phyloP scores from a whole-genome alignment of 1,140 invertebrate genomes.

The Ostrea denselamellosa region DNA sequence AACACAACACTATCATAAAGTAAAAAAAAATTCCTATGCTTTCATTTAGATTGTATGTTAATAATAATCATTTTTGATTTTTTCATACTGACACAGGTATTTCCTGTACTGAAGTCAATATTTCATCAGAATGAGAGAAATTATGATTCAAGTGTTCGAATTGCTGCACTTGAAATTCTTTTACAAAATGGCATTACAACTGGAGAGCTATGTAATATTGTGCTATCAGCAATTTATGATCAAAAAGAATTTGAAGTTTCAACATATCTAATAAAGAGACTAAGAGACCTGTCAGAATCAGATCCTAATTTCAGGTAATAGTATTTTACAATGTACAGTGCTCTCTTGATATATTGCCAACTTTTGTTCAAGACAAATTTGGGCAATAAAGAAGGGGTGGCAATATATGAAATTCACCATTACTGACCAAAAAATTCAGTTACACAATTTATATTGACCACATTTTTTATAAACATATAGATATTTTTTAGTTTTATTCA shows the following conservation, averaged over 20 bases:
- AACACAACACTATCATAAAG: no score
- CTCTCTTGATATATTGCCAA: no score
- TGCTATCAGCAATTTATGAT: constrained; percentile 62
- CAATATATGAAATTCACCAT: no score
- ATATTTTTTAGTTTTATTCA: no score
- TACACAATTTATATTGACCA: no score
- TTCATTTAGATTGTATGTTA: no score
- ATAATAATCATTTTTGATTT: constrained; percentile 1
- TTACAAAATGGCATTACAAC: constrained; percentile 61
- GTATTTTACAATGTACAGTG: not conserved
- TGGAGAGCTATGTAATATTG: constrained; percentile 65
- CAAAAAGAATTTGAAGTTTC: constrained; percentile 72
- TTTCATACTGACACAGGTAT: constrained; percentile 63
- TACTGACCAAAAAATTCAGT: no score
- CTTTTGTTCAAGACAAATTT: no score
- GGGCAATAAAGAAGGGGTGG: no score
- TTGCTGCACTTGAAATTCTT: constrained; percentile 69
- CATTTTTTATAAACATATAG: no score
- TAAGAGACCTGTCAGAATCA: constrained; percentile 65
- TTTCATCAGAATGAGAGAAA: constrained; percentile 72
- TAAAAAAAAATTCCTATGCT: no score
- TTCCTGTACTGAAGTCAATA: constrained; percentile 65
- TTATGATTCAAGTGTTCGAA: constrained; percentile 74
- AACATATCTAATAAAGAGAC: constrained; percentile 67
- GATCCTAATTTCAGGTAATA: constrained; percentile 67